phyloP scores from a whole-genome alignment of 2,797 vertebrate genomes.

The Botia almorhae region DNA sequence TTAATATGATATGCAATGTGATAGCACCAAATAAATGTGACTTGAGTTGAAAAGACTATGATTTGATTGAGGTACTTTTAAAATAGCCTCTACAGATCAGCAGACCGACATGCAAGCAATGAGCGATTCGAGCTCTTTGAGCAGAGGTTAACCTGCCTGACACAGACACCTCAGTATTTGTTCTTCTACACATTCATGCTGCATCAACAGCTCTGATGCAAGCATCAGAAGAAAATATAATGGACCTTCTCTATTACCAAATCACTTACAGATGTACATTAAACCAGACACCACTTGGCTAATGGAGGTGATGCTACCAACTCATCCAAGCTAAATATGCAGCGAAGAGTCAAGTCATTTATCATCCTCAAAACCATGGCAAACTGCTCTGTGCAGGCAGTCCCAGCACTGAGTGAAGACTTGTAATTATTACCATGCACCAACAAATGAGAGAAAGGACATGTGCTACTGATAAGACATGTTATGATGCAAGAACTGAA shows the following conservation, averaged over 20 bases:
- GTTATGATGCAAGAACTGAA: slow-evolving; percentile 10
- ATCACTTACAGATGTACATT: slow-evolving; percentile 56
- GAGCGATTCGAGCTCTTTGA: slow-evolving; percentile 16
- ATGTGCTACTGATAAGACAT: slow-evolving; percentile 19
- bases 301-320: slow-evolving; percentile 37
- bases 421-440: slow-evolving; percentile 47
- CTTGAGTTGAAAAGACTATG: neutral
- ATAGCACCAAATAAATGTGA: no score
- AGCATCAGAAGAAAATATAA: slow-evolving; percentile 33
- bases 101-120: neutral
- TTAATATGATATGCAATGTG: no score
- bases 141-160: slow-evolving; percentile 20
- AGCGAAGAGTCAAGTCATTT: slow-evolving; percentile 52
- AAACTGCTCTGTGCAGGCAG: slow-evolving; percentile 43
- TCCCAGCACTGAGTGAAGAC: slow-evolving; percentile 16
- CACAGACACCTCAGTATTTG: slow-evolving; percentile 24
- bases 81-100: neutral
- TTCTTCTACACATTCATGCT: slow-evolving; percentile 21
- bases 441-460: slow-evolving; percentile 7
- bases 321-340: slow-evolving; percentile 53
- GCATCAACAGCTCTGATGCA: slow-evolving; percentile 19
- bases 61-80: slow-evolving; percentile 7
- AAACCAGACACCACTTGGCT: slow-evolving; percentile 22
- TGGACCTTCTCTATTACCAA: slow-evolving; percentile 35
- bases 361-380: slow-evolving; percentile 51